These are phyloP conservation scores for Amia ocellicauda DNA, from an alignment of 2,113 vertebrate genomes.

Conservation along the genomic window DNA sequence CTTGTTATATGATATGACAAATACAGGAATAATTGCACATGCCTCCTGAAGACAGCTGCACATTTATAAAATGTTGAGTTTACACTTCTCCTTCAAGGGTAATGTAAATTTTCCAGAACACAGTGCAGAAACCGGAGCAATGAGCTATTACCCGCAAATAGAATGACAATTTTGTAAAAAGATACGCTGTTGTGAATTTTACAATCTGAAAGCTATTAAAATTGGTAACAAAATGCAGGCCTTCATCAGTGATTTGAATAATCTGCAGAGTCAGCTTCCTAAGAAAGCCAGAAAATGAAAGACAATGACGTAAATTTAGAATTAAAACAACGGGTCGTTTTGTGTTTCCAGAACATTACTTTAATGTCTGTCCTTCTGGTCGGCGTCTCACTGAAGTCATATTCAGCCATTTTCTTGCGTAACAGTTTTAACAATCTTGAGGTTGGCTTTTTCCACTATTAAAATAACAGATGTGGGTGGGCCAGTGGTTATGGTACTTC, in stretches of 20 bases:
- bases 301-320: conserved; percentile 2
- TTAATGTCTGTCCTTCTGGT: not conserved
- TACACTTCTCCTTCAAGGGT: not conserved
- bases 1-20: not conserved
- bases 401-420: conserved; percentile 2
- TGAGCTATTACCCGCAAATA: not conserved
- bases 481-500: no score
- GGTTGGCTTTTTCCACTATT: not conserved
- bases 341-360: not conserved
- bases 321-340: conserved; percentile 9
- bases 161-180: no score
- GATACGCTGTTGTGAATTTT: not conserved
- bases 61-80: no score
- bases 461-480: not conserved
- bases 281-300: not conserved
- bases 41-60: not conserved
- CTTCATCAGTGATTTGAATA: conserved; percentile 4
- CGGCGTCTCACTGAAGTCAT: conserved; percentile 7
- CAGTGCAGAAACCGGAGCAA: not conserved
- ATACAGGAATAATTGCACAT: not conserved
- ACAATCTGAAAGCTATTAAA: conserved; percentile 18
- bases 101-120: not conserved
- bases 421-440: not conserved
- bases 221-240: conserved; percentile 17
- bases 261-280: conserved; percentile 8